phyloP scores from a whole-genome alignment of 2,888 invertebrate species.

The Drosophila aldrichi region DNA sequence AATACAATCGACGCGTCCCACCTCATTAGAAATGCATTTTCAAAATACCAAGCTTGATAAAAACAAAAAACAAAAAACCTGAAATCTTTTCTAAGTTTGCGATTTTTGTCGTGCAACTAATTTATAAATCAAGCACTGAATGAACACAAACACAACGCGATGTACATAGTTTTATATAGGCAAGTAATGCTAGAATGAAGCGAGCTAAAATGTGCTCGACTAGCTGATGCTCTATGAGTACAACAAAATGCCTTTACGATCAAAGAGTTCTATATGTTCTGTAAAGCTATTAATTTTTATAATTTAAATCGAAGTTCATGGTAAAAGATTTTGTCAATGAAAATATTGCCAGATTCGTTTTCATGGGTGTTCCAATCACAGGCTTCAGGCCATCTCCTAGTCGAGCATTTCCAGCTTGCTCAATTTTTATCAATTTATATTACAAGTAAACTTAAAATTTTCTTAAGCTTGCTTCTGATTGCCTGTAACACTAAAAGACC shows the following conservation, averaged over 20 bases:
- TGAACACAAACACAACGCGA: slow-evolving; percentile 21
- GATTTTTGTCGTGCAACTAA: slow-evolving; percentile 49
- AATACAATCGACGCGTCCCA: slow-evolving; percentile 12
- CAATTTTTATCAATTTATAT: too few species aligned
- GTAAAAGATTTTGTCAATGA: too few species aligned
- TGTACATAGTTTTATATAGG: background rate
- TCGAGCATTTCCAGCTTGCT: background rate
- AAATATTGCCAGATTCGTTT: too few species aligned
- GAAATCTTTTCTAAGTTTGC: slow-evolving; percentile 32
- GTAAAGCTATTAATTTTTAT: background rate
- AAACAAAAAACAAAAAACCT: slow-evolving; percentile 33
- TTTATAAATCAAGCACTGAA: slow-evolving; percentile 63
- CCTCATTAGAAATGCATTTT: slow-evolving; percentile 77
- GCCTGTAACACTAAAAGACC: too few species aligned
- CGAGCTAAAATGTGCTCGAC: background rate
- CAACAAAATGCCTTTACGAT: background rate
- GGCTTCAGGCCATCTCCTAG: background rate
- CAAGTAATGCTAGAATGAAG: slow-evolving; percentile 27
- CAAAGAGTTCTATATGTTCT: background rate
- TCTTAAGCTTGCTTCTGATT: too few species aligned
- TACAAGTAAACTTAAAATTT: too few species aligned
- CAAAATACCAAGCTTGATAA: slow-evolving; percentile 39
- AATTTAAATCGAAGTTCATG: background rate
- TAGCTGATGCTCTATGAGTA: background rate
- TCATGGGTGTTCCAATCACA: too few species aligned